These are phyloP conservation scores for Schlechtendalia chinensis DNA, from an alignment of 1,140 invertebrate species.

Conservation along the genomic window DNA sequence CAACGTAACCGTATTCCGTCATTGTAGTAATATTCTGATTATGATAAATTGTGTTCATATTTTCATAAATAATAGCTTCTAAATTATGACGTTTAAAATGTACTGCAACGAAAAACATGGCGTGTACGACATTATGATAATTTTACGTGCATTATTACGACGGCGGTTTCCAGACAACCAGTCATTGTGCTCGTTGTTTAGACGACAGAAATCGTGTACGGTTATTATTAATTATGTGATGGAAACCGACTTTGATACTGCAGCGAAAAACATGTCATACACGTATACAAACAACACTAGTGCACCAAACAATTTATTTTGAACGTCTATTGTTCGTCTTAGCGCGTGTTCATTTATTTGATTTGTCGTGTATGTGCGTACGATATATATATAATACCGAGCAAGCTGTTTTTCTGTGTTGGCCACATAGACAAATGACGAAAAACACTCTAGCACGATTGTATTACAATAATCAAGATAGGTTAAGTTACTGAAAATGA, in stretches of 20 bases:
- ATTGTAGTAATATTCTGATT: no score
- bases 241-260: background rate
- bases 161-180: background rate
- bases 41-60: no score
- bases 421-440: no score
- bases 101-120: background rate
- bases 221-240: conserved; percentile 31
- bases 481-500: no score
- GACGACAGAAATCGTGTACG: background rate
- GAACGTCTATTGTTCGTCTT: conserved; percentile 5
- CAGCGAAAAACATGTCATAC: no score
- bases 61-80: no score
- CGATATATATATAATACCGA: no score
- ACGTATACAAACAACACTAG: background rate
- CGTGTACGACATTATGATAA: no score
- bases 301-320: background rate
- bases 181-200: background rate
- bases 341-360: background rate
- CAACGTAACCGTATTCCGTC: no score
- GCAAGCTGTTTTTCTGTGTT: no score
- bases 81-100: background rate
- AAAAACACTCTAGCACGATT: no score
- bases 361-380: background rate
- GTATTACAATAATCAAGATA: no score
- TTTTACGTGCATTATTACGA: background rate